These are phyloP conservation scores for Plemyria rubiginata DNA, from an alignment of 2,888 invertebrate species.

Conservation along the genomic window DNA sequence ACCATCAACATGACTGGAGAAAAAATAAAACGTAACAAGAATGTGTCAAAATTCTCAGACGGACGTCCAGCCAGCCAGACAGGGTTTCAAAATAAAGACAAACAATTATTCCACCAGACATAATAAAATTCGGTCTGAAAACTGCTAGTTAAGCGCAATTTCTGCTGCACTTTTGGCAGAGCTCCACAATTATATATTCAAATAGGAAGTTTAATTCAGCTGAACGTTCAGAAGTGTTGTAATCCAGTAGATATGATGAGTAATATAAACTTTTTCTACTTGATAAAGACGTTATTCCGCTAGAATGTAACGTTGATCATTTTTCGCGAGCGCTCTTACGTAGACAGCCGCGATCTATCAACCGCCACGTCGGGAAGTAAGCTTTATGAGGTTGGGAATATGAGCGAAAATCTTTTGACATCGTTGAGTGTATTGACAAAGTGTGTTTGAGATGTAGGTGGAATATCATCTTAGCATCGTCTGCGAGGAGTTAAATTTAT, in stretches of 20 bases:
- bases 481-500: constrained; percentile 24
- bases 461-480: constrained; percentile 32
- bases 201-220: constrained; percentile 54
- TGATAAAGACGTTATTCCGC: constrained; percentile 64
- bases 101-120: constrained; percentile 30
- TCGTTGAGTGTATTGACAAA: constrained; percentile 29
- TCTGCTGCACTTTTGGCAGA: constrained; percentile 56
- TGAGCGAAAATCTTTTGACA: constrained; percentile 30
- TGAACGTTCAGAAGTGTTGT: constrained; percentile 48
- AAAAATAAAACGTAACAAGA: constrained; percentile 5
- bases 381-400: constrained; percentile 43
- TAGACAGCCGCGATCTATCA: constrained; percentile 68
- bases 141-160: constrained; percentile 24
- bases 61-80: constrained; percentile 26
- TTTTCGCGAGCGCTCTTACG: constrained; percentile 60
- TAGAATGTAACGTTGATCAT: constrained; percentile 54
- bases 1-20: neutral
- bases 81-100: constrained; percentile 29
- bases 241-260: constrained; percentile 54
- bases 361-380: constrained; percentile 46
- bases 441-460: constrained; percentile 23
- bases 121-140: constrained; percentile 34
- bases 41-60: constrained; percentile 19
- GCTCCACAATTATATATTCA: constrained; percentile 57
- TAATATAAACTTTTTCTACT: constrained; percentile 54